A percentile compares a stretch with the other conserved stretches of the same genome.
phyloP scores from a whole-genome alignment of 2,113 vertebrate genomes.

The Ramphastos sulfuratus region DNA sequence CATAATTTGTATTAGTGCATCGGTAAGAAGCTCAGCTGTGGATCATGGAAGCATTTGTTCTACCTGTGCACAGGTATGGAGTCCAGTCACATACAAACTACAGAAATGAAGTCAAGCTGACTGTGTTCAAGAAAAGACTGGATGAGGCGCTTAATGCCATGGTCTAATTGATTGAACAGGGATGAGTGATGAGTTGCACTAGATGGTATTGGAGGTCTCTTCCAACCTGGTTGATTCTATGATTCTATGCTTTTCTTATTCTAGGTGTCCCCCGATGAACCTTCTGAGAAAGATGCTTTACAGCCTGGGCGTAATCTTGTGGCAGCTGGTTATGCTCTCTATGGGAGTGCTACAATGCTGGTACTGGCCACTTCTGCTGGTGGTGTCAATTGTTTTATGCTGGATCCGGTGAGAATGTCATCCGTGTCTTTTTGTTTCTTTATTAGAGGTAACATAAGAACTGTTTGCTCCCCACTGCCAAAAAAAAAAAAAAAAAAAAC shows the following conservation, averaged over 20 bases:
- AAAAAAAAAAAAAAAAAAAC: too few species aligned
- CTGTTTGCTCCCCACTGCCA: background rate
- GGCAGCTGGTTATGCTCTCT: conserved; percentile 94
- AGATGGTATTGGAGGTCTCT: too few species aligned
- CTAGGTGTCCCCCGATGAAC: conserved; percentile 80
- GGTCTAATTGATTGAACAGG: too few species aligned
- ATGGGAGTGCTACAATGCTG: conserved; percentile 97
- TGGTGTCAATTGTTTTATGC: conserved; percentile 96
- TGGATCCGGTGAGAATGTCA: conserved; percentile 87
- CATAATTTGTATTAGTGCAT: conserved; percentile 16
- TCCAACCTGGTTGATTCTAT: too few species aligned
- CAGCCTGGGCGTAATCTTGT: conserved; percentile 91
- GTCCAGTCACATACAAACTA: background rate
- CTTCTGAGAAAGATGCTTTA: conserved; percentile 87
- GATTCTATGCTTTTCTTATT: background rate
- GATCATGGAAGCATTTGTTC: background rate
- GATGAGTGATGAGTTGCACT: too few species aligned
- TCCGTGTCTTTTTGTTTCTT: background rate
- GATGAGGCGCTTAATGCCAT: too few species aligned
- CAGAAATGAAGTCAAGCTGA: background rate
- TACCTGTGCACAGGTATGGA: background rate
- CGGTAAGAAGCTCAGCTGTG: background rate
- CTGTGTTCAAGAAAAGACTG: too few species aligned
- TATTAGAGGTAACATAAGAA: background rate
- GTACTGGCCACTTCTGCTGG: conserved; percentile 86